Evolutionary conservation across 2,113 vertebrate species (phyloP).

Genomic region (Ornithorhynchus anatinus): DNA sequence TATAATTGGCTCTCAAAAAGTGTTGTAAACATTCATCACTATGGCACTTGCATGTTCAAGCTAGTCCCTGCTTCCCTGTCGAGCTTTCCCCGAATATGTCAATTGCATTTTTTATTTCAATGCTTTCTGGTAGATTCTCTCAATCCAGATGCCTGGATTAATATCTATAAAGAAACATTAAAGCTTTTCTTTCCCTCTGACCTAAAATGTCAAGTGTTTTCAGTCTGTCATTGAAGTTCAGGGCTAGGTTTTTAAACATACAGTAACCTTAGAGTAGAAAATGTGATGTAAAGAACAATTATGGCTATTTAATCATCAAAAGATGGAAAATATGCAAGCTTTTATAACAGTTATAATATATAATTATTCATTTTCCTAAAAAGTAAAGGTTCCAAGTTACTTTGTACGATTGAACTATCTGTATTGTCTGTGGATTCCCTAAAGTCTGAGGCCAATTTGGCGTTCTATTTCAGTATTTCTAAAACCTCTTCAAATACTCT

Average conservation of each 20-base stretch:
- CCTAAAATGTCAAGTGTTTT: neutral
- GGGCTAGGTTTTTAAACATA: neutral
- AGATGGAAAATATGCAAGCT: neutral
- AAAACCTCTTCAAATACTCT: constrained; percentile 9
- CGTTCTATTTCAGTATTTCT: neutral
- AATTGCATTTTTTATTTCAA: constrained; percentile 37
- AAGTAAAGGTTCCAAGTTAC: neutral
- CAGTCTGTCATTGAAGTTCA: neutral
- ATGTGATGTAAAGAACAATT: too few relatives aligned
- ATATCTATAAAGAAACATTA: constrained; percentile 52
- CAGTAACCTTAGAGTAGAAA: too few relatives aligned
- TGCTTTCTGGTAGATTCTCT: constrained; percentile 38
- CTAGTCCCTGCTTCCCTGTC: constrained; percentile 11
- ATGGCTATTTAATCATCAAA: neutral
- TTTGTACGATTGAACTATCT: neutral
- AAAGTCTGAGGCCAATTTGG: neutral
- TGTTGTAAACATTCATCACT: constrained; percentile 66
- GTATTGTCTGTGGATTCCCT: neutral
- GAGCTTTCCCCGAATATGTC: constrained; percentile 40
- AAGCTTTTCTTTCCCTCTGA: neutral
- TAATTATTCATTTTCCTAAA: neutral
- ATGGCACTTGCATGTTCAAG: constrained; percentile 47
- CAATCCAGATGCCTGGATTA: constrained; percentile 28
- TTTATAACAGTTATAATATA: neutral
- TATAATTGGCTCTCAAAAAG: constrained; percentile 67